Base-by-base conservation (phyloP, 2,113 vertebrate genomes). In the Lichenostomus cassidix region DNA sequence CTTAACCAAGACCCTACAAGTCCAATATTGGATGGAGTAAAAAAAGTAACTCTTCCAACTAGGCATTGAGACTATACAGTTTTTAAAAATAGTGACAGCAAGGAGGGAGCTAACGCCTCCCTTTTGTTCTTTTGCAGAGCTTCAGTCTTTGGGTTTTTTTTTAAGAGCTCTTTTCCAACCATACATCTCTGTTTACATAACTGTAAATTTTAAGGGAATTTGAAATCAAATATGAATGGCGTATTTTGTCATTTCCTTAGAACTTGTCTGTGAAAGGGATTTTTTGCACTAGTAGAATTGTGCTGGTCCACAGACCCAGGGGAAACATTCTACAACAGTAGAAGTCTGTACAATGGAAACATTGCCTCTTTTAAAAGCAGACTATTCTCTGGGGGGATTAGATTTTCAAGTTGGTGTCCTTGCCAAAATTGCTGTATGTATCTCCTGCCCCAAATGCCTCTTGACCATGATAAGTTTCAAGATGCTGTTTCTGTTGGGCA, bases 151-250 rank as follows among this genome's bases (percentile, higher is more conserved):
- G 10, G 8, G 9, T 0, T 4, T 42, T 33, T 12, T 12, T 28
- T 23, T 33, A 73, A 76, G 37, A 91, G 60, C 53, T 49, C 42
- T 87, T 78, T 37, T 85, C 28, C 21, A 60, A 19, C 69, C 31
- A 17, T 77, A 63, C 10, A 33, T 67, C 20, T 96, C 47, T 80
- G 89, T 93, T 80, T 93, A 85, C 59, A 20, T 82, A 77, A 83
- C 39, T 59, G 29, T 52, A 92, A 69, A 55, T 91, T 90, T 64
- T 75, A 97, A 94, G 71, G 87, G 91, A 93, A 76, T 92, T 91
- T 71, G 35, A 74, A 84, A 63, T 79, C n/a, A 92, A 76, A 53
- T 47, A 33, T 64, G 33, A 76, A 39, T 94, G 21, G 20, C 58
- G 58, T 86, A 33, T 94, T 80, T 82, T 89, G 46, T 70, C 7